Evolutionary conservation across 2,113 vertebrate species (phyloP), one percentile per base, ranked within the genome.

Genomic region (Anoura caudifer): DNA sequence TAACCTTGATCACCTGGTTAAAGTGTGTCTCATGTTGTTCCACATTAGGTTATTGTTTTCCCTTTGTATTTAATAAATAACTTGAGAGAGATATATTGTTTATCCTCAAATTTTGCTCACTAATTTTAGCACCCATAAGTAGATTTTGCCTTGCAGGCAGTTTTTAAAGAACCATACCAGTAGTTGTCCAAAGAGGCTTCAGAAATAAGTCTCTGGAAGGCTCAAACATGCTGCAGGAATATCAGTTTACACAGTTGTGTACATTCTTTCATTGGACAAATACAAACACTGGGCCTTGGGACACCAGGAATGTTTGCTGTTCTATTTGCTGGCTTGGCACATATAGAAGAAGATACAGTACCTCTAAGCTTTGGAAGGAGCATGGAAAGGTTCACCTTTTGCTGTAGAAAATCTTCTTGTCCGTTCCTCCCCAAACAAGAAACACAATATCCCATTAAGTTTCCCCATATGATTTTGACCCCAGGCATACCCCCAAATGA

Each of bases 391-490:
- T 61, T 90, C 94, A 92, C 31, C 12, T 95, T 72, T 85, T 94
- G 94, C 38, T 97, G 36, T 17, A 83, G 80, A 98, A 98, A 96
- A 89, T 80, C 54, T 52, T 61, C 59, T 92, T 82, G 47, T n/a
- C 45, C 4, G 26, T 97, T 26, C 94, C 91, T 85, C 82, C 36
- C 81, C 73, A 26, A 33, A 92, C 54, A 76, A 79, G 50, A 90
- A 93, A 95, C 73, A 94, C 85, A 96, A 81, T 80, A 88, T 63
- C 38, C 90, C 1, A 16, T 61, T 96, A 67, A 96, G 54, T 92
- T 93, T 93, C 84, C 75, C 96, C 31, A 59, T 85, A 56, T 88
- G 47, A 38, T 67, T 95, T 61, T 85, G 54, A 89, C 61, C 26
- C 91, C 38, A 83, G 13, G 3, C 65, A 65, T 33, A 86, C 31